Percentiles rank a stretch among this genome's conserved stretches.
Conservation (phyloP, 30 jellyfish, hydroid and myxozoan species). For the Rhopilema esculentum region DNA sequence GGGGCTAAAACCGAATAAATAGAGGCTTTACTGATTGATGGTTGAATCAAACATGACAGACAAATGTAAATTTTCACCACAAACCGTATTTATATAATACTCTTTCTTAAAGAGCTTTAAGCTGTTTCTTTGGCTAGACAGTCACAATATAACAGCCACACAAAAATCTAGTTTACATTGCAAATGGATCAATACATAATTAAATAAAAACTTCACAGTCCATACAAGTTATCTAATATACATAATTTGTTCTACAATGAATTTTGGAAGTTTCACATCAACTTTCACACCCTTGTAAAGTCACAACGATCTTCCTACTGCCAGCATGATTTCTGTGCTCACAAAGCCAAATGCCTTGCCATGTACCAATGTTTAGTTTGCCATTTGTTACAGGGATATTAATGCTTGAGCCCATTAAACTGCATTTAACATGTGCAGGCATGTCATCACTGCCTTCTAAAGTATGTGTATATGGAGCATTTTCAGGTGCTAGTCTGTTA, state of each 20-base stretch:
- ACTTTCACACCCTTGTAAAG: slow-evolving; percentile 83
- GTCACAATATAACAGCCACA: too few species aligned
- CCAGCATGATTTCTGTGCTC: slow-evolving; percentile 92
- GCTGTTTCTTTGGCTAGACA: too few species aligned
- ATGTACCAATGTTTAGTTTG: slow-evolving; percentile 85
- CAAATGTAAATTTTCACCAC: too few species aligned
- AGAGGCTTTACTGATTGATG: too few species aligned
- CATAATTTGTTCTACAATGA: background rate
- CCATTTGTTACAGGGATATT: slow-evolving; percentile 91
- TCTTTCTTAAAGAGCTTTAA: too few species aligned
- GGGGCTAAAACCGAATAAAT: too few species aligned
- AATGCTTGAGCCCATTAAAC: slow-evolving; percentile 90
- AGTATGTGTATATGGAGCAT: slow-evolving; percentile 87
- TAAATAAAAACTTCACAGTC: too few species aligned
- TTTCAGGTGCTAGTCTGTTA: slow-evolving; percentile 87
- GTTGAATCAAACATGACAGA: too few species aligned
- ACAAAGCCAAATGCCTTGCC: slow-evolving; percentile 99
- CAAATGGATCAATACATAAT: too few species aligned
- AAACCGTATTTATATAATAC: too few species aligned
- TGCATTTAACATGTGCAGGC: slow-evolving; percentile 98
- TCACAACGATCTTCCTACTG: slow-evolving; percentile 79
- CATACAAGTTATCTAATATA: background rate
- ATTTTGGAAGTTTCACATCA: background rate
- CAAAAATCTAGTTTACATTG: too few species aligned
- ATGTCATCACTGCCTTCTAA: slow-evolving; percentile 97